Evolutionary conservation across 2,888 invertebrate genomes (phyloP), one percentile per base, ranked within the genome.

Genomic region (Drosophila mercatorum): DNA sequence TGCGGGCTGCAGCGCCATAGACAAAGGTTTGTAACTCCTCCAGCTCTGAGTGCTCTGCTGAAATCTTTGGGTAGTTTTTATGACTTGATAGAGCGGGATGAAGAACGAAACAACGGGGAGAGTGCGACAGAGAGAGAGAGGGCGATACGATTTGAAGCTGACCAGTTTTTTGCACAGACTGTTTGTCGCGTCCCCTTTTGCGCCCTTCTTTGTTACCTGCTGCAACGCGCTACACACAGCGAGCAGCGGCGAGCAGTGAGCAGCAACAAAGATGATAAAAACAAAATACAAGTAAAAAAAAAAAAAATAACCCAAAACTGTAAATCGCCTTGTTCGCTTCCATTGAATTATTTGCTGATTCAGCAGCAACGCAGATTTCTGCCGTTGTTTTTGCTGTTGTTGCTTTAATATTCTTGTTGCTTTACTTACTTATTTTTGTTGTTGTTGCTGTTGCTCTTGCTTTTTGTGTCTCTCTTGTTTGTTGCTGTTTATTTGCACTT

Each of bases 291-390:
- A 67, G 59, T 7, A 51, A 22, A 22, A 22, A 5, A 51, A 58
- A 61, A 53, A 62, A 44, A 46, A 74, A 68, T 49, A 73, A 58
- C 68, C 67, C 47, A 74, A 72, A 85, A 73, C 80, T 85, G 78
- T 79, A 85, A 83, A 78, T 75, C 61, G 73, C 64, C 66, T 66
- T 72, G 71, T 53, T 78, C 55, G 71, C 57, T 74, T 74, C 74
- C 83, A 83, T 85, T 80, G 78, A 85, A 85, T 75, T 72, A 79
- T 69, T 68, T 60, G 84, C 88, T 77, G 85, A 84, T 84, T 83
- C 80, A 87, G 69, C 71, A 38, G 51, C 68, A 60, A 60, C 68
- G 59, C 66, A 70, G 69, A 80, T 76, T 78, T 73, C 12, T 36
- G 31, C 31, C 6, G 31, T 6, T 34, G 31, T 6, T 22, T 22